phyloP scores from a whole-genome alignment of 2,888 invertebrate genomes.

The Pandemis cinnamomeana region DNA sequence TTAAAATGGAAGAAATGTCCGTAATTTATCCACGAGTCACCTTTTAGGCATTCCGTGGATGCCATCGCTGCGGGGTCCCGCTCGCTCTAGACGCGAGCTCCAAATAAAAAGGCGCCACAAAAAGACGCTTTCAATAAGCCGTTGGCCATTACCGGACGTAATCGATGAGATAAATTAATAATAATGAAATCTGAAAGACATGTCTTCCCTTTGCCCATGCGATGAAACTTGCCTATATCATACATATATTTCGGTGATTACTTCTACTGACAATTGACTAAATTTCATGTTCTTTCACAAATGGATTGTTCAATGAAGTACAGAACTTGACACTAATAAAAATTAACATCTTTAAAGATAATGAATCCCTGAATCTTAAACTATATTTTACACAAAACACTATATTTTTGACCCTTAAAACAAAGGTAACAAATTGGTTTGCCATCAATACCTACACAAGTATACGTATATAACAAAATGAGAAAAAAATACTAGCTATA shows the following conservation, averaged over 20 bases:
- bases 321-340: too few species aligned
- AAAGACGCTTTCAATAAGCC: conserved; percentile 83
- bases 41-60: conserved; percentile 83
- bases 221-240: conserved; percentile 2
- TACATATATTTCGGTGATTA: not conserved
- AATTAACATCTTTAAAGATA: too few species aligned
- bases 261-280: not conserved
- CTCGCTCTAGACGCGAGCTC: conserved; percentile 79
- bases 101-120: conserved; percentile 83
- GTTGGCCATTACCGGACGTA: conserved; percentile 80
- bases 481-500: too few species aligned
- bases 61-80: conserved; percentile 79
- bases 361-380: too few species aligned
- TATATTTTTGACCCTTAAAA: too few species aligned
- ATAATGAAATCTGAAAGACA: conserved; percentile 73
- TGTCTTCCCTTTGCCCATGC: conserved; percentile 38
- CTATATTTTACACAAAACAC: too few species aligned
- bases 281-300: too few species aligned
- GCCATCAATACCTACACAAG: too few species aligned
- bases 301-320: too few species aligned
- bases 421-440: too few species aligned
- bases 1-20: conserved; percentile 84
- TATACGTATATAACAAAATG: too few species aligned
- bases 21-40: conserved; percentile 85
- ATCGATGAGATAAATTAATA: conserved; percentile 83